Evolutionary conservation across 2,113 vertebrate genomes (phyloP).

Genomic region (Spermophilus dauricus): DNA sequence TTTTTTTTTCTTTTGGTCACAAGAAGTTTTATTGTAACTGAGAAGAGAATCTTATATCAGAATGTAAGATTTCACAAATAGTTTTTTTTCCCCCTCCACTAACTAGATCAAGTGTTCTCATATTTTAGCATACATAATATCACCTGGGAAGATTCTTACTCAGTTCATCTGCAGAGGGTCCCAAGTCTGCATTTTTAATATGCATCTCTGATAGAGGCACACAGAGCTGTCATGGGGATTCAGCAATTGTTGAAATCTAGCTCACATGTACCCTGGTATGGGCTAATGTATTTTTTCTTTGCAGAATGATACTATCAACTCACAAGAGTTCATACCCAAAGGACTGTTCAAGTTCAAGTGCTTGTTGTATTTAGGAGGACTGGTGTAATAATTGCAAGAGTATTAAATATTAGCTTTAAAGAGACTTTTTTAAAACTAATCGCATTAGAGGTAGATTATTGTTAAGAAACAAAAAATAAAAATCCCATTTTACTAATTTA

Average conservation of each 20-base stretch:
- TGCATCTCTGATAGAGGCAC: neutral
- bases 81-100: neutral
- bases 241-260: neutral
- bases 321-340: neutral
- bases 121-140: neutral
- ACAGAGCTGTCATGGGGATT: neutral
- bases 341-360: conserved; percentile 49
- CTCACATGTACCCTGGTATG: neutral
- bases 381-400: neutral
- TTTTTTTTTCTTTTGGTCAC: neutral
- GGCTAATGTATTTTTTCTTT: neutral
- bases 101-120: neutral
- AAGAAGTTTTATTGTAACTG: neutral
- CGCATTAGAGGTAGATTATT: conserved; percentile 8
- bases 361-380: conserved; percentile 20
- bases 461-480: conserved; percentile 45
- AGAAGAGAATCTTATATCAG: neutral
- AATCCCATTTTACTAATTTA: neutral
- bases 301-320: neutral
- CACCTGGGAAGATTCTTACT: neutral
- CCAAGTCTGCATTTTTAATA: neutral
- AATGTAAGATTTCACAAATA: neutral
- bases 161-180: neutral
- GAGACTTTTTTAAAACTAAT: neutral
- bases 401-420: conserved; percentile 16